These are phyloP conservation scores for Thereva nobilitata DNA, from an alignment of 2,888 invertebrate genomes.

Conservation along the genomic window DNA sequence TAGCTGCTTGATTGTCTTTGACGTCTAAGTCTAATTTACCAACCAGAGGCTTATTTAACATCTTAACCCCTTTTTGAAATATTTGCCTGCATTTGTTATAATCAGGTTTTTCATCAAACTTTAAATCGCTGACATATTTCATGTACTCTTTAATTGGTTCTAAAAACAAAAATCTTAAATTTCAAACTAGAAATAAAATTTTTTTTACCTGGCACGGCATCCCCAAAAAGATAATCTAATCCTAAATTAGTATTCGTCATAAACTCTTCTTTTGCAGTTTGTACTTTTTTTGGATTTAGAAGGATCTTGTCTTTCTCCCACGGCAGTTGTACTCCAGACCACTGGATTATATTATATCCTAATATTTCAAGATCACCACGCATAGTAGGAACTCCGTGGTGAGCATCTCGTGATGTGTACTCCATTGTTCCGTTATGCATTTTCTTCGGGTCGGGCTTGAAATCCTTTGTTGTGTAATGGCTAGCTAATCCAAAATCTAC, in stretches of 20 bases:
- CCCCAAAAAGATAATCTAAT: slow-evolving; percentile 50
- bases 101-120: slow-evolving; percentile 73
- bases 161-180: slow-evolving; percentile 54
- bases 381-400: slow-evolving; percentile 85
- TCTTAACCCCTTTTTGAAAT: slow-evolving; percentile 68
- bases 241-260: slow-evolving; percentile 61
- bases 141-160: slow-evolving; percentile 68
- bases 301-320: slow-evolving; percentile 73
- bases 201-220: slow-evolving; percentile 57
- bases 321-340: slow-evolving; percentile 82
- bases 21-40: slow-evolving; percentile 62
- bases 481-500: slow-evolving; percentile 94
- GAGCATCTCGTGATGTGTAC: slow-evolving; percentile 95
- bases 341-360: slow-evolving; percentile 90
- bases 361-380: slow-evolving; percentile 94
- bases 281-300: slow-evolving; percentile 65
- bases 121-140: slow-evolving; percentile 68
- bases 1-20: slow-evolving; percentile 10
- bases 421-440: slow-evolving; percentile 98
- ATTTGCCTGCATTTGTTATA: slow-evolving; percentile 72
- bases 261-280: slow-evolving; percentile 70
- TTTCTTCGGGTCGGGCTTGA: slow-evolving; percentile 85
- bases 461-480: slow-evolving; percentile 74
- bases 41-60: slow-evolving; percentile 62
- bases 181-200: slow-evolving; percentile 45